Base-by-base conservation (phyloP, 1,140 invertebrate species). In the Magallana ariakensis region DNA sequence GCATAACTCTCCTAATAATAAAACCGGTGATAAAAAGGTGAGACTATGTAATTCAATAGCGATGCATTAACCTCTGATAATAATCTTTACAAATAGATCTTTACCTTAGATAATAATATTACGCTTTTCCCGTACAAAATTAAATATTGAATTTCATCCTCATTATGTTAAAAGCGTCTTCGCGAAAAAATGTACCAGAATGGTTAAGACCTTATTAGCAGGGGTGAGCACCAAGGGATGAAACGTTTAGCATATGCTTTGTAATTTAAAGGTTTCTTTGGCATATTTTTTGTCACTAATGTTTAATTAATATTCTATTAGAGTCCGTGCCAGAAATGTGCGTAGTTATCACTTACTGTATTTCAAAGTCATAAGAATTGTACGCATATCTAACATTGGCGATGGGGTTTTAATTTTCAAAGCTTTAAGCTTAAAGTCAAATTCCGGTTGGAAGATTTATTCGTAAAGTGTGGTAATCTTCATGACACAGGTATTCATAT, bases 81-180 rank as follows among this genome's bases (percentile, higher is more conserved):
- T 62, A 8, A 62, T 62, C 19, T 19, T 62, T 62, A 62, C 58
- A 16, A 46, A 19, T 16, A 15, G 58, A 62, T 62, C 19, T 62
- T n/a, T 8, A 16, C 7, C 58, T 7, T 16, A 62, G 58, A 62
- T 62, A 62, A 62, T 62, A 16, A 62, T 62, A 62, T 62, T n/a
- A 62, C 58, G 19, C 58, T 62, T 46, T 62, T 13, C 58, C 19
- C 15, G 16, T n/a, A 62, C 58, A 62, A 62, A 62, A 62, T 62
- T 16, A 62, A 62, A 62, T 62, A 62, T 62, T 62, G 58, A 62
- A 62, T 62, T 62, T 62, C 58, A 62, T 62, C 16, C 58, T 62
- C 58, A 62, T 62, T 62, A 62, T 62, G 58, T 62, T n/a, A 62
- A 62, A 46, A 46, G 58, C 58, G 16, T n/a, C 58, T 19, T 62